These are phyloP conservation scores for Centropyge bicolor DNA, from an alignment of 2,797 vertebrate species.

Conservation along the genomic window DNA sequence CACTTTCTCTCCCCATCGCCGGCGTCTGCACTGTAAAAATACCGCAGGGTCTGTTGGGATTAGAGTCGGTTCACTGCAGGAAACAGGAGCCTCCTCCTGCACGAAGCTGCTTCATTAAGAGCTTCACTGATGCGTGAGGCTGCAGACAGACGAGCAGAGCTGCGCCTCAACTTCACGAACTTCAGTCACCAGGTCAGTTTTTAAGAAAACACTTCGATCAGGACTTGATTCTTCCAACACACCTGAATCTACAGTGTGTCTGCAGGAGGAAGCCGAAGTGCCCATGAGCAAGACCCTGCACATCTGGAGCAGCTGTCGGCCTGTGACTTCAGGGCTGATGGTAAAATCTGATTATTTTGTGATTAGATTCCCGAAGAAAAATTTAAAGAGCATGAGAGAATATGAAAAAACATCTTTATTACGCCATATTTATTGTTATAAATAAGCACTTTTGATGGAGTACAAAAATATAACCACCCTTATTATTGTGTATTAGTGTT, in stretches of 20 bases:
- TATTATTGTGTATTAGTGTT: neutral
- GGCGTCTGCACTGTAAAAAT: too few species aligned
- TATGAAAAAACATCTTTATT: constrained; percentile 24
- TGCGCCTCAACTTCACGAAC: neutral
- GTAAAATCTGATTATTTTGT: neutral
- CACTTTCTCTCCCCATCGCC: too few species aligned
- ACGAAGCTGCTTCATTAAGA: constrained; percentile 41
- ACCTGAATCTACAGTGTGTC: neutral
- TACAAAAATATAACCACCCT: constrained; percentile 25
- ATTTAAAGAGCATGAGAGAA: neutral
- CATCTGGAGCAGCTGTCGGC: neutral
- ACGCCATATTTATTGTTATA: neutral
- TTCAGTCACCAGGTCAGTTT: neutral
- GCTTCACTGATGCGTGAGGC: constrained; percentile 15
- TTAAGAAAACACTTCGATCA: neutral
- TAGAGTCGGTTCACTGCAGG: constrained; percentile 33
- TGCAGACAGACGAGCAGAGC: too few species aligned
- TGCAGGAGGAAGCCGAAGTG: too few species aligned
- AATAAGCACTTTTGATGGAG: constrained; percentile 31
- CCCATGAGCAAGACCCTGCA: too few species aligned
- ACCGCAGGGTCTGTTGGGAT: neutral
- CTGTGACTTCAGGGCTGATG: neutral
- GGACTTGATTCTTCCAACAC: neutral
- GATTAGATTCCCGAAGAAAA: neutral
- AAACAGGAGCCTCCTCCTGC: constrained; percentile 34